Base-by-base conservation (phyloP, 2,113 vertebrate species). In the Tychaedon coryphoeus region DNA sequence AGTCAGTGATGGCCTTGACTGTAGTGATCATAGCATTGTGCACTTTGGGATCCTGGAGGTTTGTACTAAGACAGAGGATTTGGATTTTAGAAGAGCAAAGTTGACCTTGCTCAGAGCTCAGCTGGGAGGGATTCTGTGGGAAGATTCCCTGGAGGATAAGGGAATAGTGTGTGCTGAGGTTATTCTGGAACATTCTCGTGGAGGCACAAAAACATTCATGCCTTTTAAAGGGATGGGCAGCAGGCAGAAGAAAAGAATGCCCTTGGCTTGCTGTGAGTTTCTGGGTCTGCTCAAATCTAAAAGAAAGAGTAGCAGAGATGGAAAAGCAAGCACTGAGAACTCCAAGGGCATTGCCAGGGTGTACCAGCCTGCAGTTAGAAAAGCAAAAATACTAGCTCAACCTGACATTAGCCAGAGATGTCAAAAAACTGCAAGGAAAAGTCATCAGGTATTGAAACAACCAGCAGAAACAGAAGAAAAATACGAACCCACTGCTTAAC, bases 401-500 rank as follows among this genome's bases (percentile, higher is more conserved):
- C 31, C 4, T 22, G 40, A 17, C 24, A 34, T 14, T 64, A 25
- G 42, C 22, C 26, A 69, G 45, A 51, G 36, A 31, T 22, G 57
- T 12, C 34, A 71, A 48, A 51, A 51, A 56, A 48, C 6, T 3
- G 6, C 65, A 22, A 42, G 57, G 22, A 42, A 56, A 42, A 6
- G 2, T 40, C 3, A 12, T 42, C 7, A 22, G 20, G 29, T 45
- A 4, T 70, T 77, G 57, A 61, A 64, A 42, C 40, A 36, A 22
- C 8, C 9, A 31, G 13, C 5, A 47, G 24, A 56, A 64, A 31
- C 10, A 40, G n/a, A 34, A 56, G 29, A 24, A 70, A 53, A 77
- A n/a, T 2, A 20, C 0, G 0, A 38, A 10, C 15, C n/a, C 48
- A 8, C 5, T 14, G n/a, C 62, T 54, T 4, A 62, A 20, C 29